Conservation (phyloP, 2,888 invertebrate genomes). For the Pemphredon lugubris region DNA sequence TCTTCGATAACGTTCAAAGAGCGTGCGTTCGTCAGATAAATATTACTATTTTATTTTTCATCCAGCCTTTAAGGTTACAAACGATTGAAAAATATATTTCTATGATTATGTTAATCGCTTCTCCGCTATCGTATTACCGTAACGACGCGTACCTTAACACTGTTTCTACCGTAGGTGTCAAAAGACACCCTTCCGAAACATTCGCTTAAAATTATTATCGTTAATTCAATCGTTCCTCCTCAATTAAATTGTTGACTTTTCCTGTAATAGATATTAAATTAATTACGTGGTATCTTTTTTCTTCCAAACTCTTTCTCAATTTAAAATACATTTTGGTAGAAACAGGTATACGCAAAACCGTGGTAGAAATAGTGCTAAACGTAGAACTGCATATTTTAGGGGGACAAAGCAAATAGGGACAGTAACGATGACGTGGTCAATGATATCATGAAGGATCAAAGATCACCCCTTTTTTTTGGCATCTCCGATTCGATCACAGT, state of each 20-base stretch:
- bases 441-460: slow-evolving; percentile 31
- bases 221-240: too few relatives aligned
- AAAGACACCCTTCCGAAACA: too few relatives aligned
- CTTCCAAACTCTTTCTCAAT: too few relatives aligned
- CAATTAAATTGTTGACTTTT: too few relatives aligned
- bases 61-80: slow-evolving; percentile 34
- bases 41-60: slow-evolving; percentile 47
- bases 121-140: slow-evolving; percentile 18
- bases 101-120: slow-evolving; percentile 28
- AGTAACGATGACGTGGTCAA: slow-evolving; percentile 25
- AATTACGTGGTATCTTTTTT: too few relatives aligned
- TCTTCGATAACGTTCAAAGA: background rate
- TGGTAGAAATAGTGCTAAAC: too few relatives aligned
- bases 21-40: slow-evolving; percentile 25
- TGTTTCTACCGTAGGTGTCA: background rate
- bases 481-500: slow-evolving; percentile 35
- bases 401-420: slow-evolving; percentile 30
- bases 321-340: too few relatives aligned
- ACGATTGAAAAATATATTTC: slow-evolving; percentile 46
- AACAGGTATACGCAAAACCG: too few relatives aligned
- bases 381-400: too few relatives aligned
- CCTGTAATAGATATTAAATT: too few relatives aligned
- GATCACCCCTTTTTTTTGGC: slow-evolving; percentile 11
- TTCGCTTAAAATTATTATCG: too few relatives aligned
- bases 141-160: slow-evolving; percentile 15